These are phyloP conservation scores for Chaenogobius annularis DNA, from an alignment of 2,113 vertebrate genomes.

Conservation along the genomic window DNA sequence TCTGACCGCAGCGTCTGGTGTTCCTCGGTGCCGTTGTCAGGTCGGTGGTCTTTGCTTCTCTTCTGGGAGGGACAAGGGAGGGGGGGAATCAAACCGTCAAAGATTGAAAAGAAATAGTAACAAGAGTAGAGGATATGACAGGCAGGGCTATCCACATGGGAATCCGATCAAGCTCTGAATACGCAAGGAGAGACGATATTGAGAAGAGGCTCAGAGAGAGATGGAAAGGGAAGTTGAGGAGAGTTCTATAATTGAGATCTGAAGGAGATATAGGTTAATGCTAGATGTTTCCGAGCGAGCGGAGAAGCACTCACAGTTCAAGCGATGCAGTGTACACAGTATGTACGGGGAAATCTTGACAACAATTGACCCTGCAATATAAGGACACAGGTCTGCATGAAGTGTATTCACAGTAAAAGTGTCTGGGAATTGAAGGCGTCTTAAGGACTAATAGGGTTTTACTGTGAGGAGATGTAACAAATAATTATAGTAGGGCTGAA, in stretches of 20 bases:
- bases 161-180: slow-evolving; percentile 16
- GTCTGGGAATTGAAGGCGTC: neutral
- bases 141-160: slow-evolving; percentile 7
- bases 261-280: slow-evolving; percentile 28
- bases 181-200: neutral
- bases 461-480: neutral
- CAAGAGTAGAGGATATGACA: slow-evolving; percentile 2
- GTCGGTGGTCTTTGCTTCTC: slow-evolving; percentile 72
- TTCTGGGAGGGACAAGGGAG: slow-evolving; percentile 66
- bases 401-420: neutral
- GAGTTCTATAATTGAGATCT: slow-evolving; percentile 48
- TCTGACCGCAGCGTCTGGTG: slow-evolving; percentile 81
- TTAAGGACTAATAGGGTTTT: no score
- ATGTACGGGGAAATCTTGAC: neutral
- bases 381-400: neutral
- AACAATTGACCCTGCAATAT: neutral
- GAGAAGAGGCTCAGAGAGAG: neutral
- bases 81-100: slow-evolving; percentile 59
- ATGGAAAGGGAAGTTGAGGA: neutral
- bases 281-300: slow-evolving; percentile 11
- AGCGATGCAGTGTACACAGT: neutral
- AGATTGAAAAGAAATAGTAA: neutral
- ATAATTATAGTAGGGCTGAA: no score
- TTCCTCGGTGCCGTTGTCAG: slow-evolving; percentile 62
- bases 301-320: neutral